phyloP scores from a whole-genome alignment of 2,888 invertebrate genomes.

The Teleiodes luculella region DNA sequence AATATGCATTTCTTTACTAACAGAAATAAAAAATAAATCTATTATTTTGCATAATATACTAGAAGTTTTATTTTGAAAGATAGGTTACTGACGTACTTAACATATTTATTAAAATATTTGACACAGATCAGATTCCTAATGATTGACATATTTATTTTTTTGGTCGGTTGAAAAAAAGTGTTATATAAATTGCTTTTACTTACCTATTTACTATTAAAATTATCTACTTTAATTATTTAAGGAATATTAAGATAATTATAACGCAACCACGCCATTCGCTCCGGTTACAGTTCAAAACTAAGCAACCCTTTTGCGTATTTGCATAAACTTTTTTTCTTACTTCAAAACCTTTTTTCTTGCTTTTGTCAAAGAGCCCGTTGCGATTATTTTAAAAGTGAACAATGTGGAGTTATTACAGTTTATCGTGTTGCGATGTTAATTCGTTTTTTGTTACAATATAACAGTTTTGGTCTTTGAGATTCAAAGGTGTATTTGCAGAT shows the following conservation, averaged over 20 bases:
- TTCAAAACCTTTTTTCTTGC: constrained; percentile 47
- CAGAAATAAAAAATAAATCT: not conserved
- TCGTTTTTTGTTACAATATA: constrained; percentile 48
- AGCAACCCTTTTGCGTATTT: constrained; percentile 34
- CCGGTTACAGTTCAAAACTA: constrained; percentile 16
- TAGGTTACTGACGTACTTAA: too few species aligned
- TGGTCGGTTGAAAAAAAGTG: too few species aligned
- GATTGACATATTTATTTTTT: too few species aligned
- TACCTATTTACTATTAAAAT: too few species aligned
- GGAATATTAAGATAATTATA: not conserved
- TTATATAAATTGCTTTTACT: too few species aligned
- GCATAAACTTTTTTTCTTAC: constrained; percentile 57
- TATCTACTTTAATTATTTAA: too few species aligned
- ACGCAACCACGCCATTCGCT: constrained; percentile 1
- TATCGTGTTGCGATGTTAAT: constrained; percentile 63
- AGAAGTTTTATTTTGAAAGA: too few species aligned
- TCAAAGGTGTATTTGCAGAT: constrained; percentile 41
- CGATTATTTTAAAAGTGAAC: constrained; percentile 50
- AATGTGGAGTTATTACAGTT: constrained; percentile 59
- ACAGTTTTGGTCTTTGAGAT: constrained; percentile 28
- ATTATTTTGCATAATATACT: too few species aligned
- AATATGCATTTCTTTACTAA: not conserved
- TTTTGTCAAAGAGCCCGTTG: constrained; percentile 46
- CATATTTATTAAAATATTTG: too few species aligned
- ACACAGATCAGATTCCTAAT: too few species aligned